Evolutionary conservation across 2,797 vertebrate species (phyloP).

Genomic region (Cheirogaleus major): DNA sequence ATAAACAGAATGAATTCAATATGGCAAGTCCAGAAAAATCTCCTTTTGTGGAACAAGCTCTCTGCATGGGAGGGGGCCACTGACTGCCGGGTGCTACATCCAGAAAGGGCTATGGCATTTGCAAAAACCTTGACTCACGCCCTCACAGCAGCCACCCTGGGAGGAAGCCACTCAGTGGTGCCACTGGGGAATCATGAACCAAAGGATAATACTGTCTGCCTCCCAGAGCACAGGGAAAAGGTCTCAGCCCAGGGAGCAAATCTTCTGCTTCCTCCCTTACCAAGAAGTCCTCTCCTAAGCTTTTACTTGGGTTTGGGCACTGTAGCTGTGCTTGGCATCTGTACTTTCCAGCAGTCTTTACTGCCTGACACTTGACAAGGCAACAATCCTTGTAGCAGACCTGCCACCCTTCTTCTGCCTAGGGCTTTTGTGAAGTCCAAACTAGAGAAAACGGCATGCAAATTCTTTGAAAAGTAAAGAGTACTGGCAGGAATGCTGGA

Average conservation of each 20-base stretch:
- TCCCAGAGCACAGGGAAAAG: conserved; percentile 34
- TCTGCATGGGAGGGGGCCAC: neutral
- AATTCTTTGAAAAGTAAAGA: conserved; percentile 3
- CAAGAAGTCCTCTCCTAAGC: conserved; percentile 23
- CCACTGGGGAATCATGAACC: neutral
- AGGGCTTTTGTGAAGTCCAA: conserved; percentile 6
- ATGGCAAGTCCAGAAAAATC: conserved; percentile 48
- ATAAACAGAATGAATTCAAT: conserved; percentile 50
- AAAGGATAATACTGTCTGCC: conserved; percentile 3
- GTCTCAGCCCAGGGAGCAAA: neutral
- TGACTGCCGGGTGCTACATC: neutral
- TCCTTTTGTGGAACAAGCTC: conserved; percentile 47
- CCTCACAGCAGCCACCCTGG: neutral
- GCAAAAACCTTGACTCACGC: conserved; percentile 4
- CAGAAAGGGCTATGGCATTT: neutral
- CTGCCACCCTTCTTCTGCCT: neutral
- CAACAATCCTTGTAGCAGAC: neutral
- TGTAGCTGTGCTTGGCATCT: conserved; percentile 45
- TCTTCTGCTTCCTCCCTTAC: neutral
- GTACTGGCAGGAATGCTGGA: neutral
- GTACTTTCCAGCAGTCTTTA: neutral
- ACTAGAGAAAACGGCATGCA: neutral
- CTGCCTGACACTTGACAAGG: neutral
- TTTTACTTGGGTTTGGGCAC: conserved; percentile 13
- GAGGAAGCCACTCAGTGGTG: neutral